Base-by-base conservation (phyloP, 23 tunicate genomes). In the Halocynthia aurantium region DNA sequence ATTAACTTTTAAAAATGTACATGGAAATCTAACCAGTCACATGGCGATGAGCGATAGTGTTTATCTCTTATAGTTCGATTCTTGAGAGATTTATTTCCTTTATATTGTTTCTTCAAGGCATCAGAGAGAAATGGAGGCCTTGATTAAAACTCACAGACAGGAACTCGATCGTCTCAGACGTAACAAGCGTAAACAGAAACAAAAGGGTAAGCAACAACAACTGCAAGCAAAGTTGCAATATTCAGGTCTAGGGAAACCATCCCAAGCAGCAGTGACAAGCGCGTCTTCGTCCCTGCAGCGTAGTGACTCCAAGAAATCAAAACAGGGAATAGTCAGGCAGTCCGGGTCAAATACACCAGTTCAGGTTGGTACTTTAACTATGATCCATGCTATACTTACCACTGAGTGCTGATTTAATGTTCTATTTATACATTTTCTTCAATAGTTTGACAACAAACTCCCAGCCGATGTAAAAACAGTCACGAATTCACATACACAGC, bases 71-170 rank as follows among this genome's bases (percentile, higher is more conserved):
- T 58, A 15, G 63, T n/a, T 58, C 2, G 17, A 58, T n/a, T 58
- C 1, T 57, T 58, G 63, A 58, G 63, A 58, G 63, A 58, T 13
- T 58, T 58, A 15, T 17, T 67, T 67, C 5, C 19, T 58, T 13
- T 4, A 13, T 1, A 15, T 13, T 58, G 64, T 58, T 58, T 17
- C n/a, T 4, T 58, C n/a, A 88, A 90, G 97, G 67, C 97, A 90
- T 67, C 90, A 84, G 69, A 76, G 90, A 7, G 97, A 90, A 57
- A 66, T 90, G 76, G 97, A 90, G 64, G 82, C 81, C 8, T 53
- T 90, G 64, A 84, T 90, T 22, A 80, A 81, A 22, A 84, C 77
- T 44, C 97, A 90, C 70, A 76, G 97, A 7, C 70, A 71, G 66
- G 79, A 90, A 62, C 76, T 90, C 20, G 90, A 90, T 44, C 69